Conservation (phyloP, 2,888 invertebrate species). For the Lumbricus terrestris region DNA sequence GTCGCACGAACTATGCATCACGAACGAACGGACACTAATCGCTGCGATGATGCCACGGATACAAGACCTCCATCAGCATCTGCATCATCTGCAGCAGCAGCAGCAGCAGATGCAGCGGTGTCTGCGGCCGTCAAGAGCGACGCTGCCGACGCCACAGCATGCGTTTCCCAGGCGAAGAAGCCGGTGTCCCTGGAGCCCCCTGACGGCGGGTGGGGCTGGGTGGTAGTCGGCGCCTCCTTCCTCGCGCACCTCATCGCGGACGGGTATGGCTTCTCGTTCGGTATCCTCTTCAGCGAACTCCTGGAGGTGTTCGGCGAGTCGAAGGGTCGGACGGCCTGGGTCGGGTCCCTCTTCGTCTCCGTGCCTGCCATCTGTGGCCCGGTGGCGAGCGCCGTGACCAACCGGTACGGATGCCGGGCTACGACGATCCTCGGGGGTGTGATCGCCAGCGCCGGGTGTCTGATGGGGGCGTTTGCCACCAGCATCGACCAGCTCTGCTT, state of each 20-base stretch:
- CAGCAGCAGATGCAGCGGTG: neutral
- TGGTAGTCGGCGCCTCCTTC: conserved; percentile 86
- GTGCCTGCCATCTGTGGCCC: conserved; percentile 71
- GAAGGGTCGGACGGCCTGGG: conserved; percentile 70
- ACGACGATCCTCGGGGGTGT: conserved; percentile 54
- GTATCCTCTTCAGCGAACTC: conserved; percentile 71
- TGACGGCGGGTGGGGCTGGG: conserved; percentile 92
- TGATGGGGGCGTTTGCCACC: conserved; percentile 49
- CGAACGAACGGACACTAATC: neutral
- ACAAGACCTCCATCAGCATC: neutral
- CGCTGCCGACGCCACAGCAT: neutral
- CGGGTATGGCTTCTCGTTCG: conserved; percentile 77
- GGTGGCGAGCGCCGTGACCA: conserved; percentile 53
- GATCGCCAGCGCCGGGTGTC: conserved; percentile 51
- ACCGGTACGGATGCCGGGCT: conserved; percentile 55
- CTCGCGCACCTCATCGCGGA: conserved; percentile 84
- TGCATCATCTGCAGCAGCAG: neutral
- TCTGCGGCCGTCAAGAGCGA: neutral
- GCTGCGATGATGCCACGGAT: neutral
- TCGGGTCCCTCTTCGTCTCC: conserved; percentile 86
- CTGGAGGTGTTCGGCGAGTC: conserved; percentile 62
- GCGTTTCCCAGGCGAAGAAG: neutral
- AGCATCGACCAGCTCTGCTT: conserved; percentile 53
- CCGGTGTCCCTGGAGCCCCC: conserved; percentile 31
- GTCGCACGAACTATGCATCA: neutral